These are phyloP conservation scores for Tamias sibiricus DNA, from an alignment of 2,113 vertebrate genomes.

Conservation along the genomic window DNA sequence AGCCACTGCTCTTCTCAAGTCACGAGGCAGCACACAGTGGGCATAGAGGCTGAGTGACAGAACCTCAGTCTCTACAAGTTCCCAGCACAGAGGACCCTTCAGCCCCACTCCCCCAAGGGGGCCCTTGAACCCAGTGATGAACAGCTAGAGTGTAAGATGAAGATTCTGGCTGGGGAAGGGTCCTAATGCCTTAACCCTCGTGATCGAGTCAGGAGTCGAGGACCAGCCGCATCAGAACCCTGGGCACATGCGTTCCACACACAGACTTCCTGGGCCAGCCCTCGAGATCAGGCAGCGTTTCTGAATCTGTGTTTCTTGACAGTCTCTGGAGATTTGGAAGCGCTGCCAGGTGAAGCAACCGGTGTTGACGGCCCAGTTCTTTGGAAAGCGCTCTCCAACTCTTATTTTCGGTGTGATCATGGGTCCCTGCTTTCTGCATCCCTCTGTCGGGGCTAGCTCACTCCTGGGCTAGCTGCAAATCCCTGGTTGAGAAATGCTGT, in stretches of 20 bases:
- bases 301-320: neutral
- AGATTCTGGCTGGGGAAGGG: neutral
- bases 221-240: neutral
- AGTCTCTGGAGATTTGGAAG: too few relatives aligned
- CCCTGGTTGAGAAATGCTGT: slow-evolving; percentile 10
- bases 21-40: neutral
- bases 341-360: neutral
- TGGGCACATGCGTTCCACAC: neutral
- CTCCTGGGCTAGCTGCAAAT: neutral
- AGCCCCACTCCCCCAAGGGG: neutral
- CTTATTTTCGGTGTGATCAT: neutral
- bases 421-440: neutral
- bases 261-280: neutral
- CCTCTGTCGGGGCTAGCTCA: neutral
- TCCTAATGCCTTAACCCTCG: neutral
- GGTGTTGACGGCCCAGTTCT: neutral
- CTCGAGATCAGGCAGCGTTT: neutral
- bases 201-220: neutral
- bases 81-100: neutral
- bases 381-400: neutral
- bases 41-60: neutral
- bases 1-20: neutral
- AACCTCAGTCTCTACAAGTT: neutral
- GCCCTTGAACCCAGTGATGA: neutral
- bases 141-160: neutral